phyloP scores from a whole-genome alignment of 2,113 vertebrate species.

The Chlamydotis undulata region DNA sequence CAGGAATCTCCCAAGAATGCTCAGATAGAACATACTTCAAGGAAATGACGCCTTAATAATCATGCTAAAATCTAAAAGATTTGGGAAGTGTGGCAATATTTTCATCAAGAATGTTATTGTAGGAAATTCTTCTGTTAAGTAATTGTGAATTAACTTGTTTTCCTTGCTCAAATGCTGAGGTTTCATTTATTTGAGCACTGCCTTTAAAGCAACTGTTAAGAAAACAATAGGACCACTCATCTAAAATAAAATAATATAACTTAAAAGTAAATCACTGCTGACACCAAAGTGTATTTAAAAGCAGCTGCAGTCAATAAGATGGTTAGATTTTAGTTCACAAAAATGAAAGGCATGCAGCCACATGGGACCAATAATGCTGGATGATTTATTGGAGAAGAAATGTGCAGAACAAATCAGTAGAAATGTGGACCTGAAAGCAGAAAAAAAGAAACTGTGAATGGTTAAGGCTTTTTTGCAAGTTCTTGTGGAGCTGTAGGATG shows the following conservation, averaged over 20 bases:
- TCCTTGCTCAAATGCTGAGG: neutral
- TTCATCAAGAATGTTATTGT: neutral
- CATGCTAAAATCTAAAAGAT: neutral
- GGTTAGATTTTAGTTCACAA: neutral
- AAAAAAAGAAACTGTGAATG: neutral
- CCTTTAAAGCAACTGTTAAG: conserved; percentile 36
- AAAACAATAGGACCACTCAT: conserved; percentile 29
- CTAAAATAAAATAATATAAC: conserved; percentile 51
- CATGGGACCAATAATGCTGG: conserved; percentile 9
- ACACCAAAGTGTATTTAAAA: conserved; percentile 58
- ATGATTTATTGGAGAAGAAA: conserved; percentile 14
- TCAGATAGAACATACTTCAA: neutral
- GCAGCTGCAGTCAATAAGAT: conserved; percentile 51
- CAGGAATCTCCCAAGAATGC: neutral
- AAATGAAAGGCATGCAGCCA: conserved; percentile 34
- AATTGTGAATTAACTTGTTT: conserved; percentile 4
- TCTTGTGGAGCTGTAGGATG: neutral
- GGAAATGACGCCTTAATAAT: neutral
- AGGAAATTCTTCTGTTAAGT: neutral
- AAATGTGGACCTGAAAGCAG: neutral
- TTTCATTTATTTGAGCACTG: conserved; percentile 3
- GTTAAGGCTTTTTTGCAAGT: neutral
- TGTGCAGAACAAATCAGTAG: neutral
- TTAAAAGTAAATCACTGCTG: conserved; percentile 60
- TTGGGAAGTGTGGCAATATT: neutral